phyloP scores from a whole-genome alignment of 2,888 invertebrate species.

The Alloscopus bannaensis region DNA sequence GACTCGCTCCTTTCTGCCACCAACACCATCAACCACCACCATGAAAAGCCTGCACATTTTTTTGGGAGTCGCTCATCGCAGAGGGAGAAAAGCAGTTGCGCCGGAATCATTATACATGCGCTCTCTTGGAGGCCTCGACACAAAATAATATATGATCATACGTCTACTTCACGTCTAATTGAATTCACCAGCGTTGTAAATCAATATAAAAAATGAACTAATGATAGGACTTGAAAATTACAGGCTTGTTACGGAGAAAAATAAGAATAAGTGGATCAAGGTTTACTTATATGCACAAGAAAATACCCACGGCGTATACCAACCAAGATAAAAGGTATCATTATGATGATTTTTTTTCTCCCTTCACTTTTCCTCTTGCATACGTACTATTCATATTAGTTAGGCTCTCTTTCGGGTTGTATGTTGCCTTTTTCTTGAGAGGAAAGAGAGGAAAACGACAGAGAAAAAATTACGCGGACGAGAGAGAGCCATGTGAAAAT shows the following conservation, averaged over 20 bases:
- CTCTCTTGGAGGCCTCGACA: conserved; percentile 57
- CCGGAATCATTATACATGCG: conserved; percentile 50
- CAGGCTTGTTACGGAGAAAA: conserved; percentile 65
- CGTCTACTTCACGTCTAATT: conserved; percentile 65
- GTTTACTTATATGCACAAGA: conserved; percentile 38
- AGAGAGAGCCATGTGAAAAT: conserved; percentile 63
- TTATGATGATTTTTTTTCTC: too few species aligned
- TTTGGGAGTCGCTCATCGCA: conserved; percentile 8
- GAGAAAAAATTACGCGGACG: too few species aligned
- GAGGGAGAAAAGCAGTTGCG: conserved; percentile 10
- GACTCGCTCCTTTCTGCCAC: too few species aligned
- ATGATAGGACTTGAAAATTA: conserved; percentile 66
- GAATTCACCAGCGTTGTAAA: conserved; percentile 65
- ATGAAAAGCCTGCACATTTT: too few species aligned
- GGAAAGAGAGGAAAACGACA: too few species aligned
- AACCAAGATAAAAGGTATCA: too few species aligned
- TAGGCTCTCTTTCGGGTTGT: too few species aligned
- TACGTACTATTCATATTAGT: conserved; percentile 3
- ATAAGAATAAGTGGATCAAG: conserved; percentile 65
- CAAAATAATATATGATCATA: conserved; percentile 55
- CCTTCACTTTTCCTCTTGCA: background rate
- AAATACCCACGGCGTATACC: too few species aligned
- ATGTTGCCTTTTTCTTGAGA: too few species aligned
- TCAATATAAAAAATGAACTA: conserved; percentile 66
- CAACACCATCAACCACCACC: too few species aligned